A percentile compares a stretch with the other conserved stretches of the same genome.
phyloP scores from a whole-genome alignment of 1,140 invertebrate species.

The Drosophila grimshawi region DNA sequence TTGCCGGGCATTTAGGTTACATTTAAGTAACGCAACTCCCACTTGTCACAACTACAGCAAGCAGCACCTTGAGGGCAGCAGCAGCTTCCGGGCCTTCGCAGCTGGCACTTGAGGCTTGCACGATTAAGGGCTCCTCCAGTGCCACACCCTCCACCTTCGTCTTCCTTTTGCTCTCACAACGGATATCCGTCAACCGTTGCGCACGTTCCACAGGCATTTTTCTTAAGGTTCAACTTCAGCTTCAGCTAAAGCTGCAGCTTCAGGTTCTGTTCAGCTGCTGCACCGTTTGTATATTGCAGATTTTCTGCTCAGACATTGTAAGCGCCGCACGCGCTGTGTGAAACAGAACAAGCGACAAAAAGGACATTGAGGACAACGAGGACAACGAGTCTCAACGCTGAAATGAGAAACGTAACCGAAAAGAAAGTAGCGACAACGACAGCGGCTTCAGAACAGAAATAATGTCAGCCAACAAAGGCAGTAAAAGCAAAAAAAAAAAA shows the following conservation, averaged over 20 bases:
- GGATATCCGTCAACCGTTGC: conserved; percentile 69
- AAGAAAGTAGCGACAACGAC: conserved; percentile 42
- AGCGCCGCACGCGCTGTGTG: conserved; percentile 35
- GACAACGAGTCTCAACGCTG: conserved; percentile 30
- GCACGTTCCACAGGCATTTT: conserved; percentile 77
- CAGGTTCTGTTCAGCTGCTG: conserved; percentile 39
- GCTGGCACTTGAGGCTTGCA: conserved; percentile 26
- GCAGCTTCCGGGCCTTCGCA: conserved; percentile 43
- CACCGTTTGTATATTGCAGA: conserved; percentile 39
- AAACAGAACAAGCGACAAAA: conserved; percentile 61
- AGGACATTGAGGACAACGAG: conserved; percentile 41
- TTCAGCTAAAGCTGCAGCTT: conserved; percentile 41
- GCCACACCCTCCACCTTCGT: neutral
- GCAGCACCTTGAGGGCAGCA: conserved; percentile 17
- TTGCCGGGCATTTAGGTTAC: conserved; percentile 76
- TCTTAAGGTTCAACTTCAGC: conserved; percentile 43
- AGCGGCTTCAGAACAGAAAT: conserved; percentile 28
- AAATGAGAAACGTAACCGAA: conserved; percentile 53
- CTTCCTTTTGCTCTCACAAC: conserved; percentile 28
- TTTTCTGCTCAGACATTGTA: conserved; percentile 65
- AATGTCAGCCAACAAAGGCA: conserved; percentile 31
- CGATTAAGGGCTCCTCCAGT: conserved; percentile 20
- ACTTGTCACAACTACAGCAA: conserved; percentile 5
- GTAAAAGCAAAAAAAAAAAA: conserved; percentile 14
- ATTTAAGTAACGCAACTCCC: conserved; percentile 56